phyloP scores from a whole-genome alignment of 2,797 vertebrate species.

The Smutsia temminckii region DNA sequence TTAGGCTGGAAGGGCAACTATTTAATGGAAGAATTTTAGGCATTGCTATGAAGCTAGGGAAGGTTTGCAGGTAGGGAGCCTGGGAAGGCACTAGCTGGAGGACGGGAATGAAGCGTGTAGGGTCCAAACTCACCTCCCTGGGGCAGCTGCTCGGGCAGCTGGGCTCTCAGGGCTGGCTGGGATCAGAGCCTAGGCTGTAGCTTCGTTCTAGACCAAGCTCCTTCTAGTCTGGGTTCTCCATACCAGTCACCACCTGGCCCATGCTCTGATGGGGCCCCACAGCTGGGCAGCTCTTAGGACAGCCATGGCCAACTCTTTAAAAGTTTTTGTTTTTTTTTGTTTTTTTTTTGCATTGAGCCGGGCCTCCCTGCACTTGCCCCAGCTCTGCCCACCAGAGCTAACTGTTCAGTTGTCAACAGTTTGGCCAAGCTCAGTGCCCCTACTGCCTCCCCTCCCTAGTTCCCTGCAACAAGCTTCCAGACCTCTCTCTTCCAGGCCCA shows the following conservation, averaged over 20 bases:
- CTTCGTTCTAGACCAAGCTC: neutral
- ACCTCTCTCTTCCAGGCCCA: neutral
- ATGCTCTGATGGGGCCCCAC: neutral
- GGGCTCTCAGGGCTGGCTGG: neutral
- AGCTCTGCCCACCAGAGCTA: neutral
- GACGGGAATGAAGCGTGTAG: neutral
- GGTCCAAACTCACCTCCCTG: neutral
- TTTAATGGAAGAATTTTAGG: neutral
- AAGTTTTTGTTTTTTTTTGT: neutral
- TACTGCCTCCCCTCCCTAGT: neutral
- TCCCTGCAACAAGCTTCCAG: neutral
- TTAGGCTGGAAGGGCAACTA: neutral
- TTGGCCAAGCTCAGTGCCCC: neutral
- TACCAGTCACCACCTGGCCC: neutral
- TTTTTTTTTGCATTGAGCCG: neutral
- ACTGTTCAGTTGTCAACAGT: neutral
- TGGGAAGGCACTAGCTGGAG: neutral
- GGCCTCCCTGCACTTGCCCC: too few relatives aligned
- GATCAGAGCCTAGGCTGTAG: neutral
- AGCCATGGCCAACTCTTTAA: neutral
- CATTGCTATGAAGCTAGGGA: slow-evolving; percentile 39
- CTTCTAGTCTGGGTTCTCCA: neutral
- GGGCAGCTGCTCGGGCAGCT: neutral
- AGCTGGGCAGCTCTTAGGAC: neutral
- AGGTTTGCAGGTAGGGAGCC: neutral